Percentiles rank a stretch among this genome's conserved stretches.
Evolutionary conservation across 2,797 vertebrate genomes (phyloP).

Genomic region (Lepilemur septentrionalis): DNA sequence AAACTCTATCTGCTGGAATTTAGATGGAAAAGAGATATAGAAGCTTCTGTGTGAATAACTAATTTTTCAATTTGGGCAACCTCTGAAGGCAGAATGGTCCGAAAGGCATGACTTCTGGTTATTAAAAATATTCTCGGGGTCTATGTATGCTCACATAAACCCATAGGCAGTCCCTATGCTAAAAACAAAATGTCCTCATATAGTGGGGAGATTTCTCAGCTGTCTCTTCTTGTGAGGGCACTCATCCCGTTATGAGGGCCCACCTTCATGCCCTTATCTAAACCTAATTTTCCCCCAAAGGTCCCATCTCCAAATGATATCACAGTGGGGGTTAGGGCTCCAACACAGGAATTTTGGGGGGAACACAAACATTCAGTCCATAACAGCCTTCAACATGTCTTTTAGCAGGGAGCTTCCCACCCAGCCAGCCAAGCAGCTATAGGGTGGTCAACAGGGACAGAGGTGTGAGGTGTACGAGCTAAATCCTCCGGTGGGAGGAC

Average conservation of each 20-base stretch:
- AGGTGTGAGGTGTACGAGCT: background rate
- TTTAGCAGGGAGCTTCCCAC: background rate
- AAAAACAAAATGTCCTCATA: background rate
- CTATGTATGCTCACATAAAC: background rate
- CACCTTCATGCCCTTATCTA: background rate
- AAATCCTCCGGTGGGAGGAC: background rate
- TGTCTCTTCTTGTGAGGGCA: background rate
- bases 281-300: background rate
- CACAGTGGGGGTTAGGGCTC: background rate
- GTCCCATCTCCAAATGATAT: background rate
- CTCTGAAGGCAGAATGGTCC: background rate
- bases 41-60: background rate
- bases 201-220: background rate
- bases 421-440: background rate
- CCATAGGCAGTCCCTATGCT: too few relatives aligned
- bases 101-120: background rate
- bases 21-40: slow-evolving; percentile 1
- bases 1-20: background rate
- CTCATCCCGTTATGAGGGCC: background rate
- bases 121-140: background rate
- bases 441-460: background rate
- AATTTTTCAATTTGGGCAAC: background rate
- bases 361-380: background rate
- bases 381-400: background rate
- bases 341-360: background rate